A percentile compares a stretch with the other conserved stretches of the same genome.
These are phyloP conservation scores for Gavia stellata DNA, from an alignment of 2,113 vertebrate species.

Conservation along the genomic window DNA sequence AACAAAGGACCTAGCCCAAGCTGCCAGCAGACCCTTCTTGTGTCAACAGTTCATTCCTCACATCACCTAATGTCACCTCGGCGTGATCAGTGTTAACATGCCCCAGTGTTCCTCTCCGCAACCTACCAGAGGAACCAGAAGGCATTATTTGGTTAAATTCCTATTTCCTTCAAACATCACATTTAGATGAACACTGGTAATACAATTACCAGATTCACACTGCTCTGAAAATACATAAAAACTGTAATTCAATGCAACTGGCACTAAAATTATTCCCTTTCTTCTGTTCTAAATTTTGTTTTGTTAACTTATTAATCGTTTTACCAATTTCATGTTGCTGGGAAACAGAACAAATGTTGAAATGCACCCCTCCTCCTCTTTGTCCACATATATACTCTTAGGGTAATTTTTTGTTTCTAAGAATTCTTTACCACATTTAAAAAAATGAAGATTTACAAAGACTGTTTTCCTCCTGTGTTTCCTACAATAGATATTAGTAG, in stretches of 20 bases:
- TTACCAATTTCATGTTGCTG: constrained; percentile 27
- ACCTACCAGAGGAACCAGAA: background rate
- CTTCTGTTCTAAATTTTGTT: background rate
- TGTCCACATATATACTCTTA: background rate
- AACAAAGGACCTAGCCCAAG: background rate
- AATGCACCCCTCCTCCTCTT: background rate
- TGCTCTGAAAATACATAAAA: background rate
- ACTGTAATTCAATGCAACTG: constrained; percentile 3
- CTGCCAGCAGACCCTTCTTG: background rate
- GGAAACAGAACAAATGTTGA: constrained; percentile 34
- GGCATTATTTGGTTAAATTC: background rate
- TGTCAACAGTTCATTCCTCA: background rate
- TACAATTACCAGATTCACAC: constrained; percentile 10
- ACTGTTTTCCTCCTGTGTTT: background rate
- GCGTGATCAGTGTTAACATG: background rate
- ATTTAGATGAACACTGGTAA: background rate
- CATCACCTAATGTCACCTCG: fast-evolving
- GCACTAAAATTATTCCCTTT: constrained; percentile 15
- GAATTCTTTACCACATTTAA: background rate
- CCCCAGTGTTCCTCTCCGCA: background rate
- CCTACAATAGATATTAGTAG: background rate
- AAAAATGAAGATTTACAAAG: background rate
- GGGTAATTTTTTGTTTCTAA: background rate
- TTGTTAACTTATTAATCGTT: constrained; percentile 19
- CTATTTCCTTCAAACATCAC: background rate